A percentile compares a stretch with the other conserved stretches of the same genome.
Evolutionary conservation across 2,888 invertebrate genomes (phyloP).

Genomic region (Leptothorax acervorum): DNA sequence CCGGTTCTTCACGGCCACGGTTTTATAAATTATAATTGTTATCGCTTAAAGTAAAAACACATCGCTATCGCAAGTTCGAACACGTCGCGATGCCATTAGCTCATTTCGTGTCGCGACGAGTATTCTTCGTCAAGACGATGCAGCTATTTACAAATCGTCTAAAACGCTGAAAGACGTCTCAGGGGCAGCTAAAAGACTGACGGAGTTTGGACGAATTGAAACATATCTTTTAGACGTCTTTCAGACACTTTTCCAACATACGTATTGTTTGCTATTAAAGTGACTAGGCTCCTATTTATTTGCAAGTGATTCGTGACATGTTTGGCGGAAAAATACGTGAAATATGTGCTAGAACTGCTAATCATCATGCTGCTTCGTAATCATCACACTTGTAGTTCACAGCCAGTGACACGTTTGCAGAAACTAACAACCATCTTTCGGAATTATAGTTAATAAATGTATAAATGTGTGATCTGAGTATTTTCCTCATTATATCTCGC

Average conservation of each 20-base stretch:
- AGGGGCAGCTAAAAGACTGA: not conserved
- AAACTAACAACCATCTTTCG: not conserved
- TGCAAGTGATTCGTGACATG: not conserved
- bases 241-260: not conserved
- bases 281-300: slow-evolving; percentile 24
- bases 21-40: slow-evolving; percentile 14
- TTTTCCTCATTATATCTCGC: slow-evolving; percentile 10
- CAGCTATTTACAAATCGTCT: not conserved
- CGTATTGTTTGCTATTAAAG: slow-evolving; percentile 9
- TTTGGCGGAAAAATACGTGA: not conserved
- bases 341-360: not conserved
- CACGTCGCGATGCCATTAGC: not conserved
- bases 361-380: not conserved
- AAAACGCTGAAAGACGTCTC: not conserved
- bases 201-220: not conserved
- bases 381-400: not conserved
- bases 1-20: not conserved
- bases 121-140: not conserved
- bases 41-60: slow-evolving; percentile 5
- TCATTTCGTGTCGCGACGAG: not conserved
- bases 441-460: not conserved
- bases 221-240: not conserved
- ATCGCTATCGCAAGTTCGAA: slow-evolving; percentile 8
- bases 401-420: not conserved
- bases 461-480: slow-evolving; percentile 21